A percentile compares a stretch with the other conserved stretches of the same genome.
These are phyloP conservation scores for Peribatodes rhomboidaria DNA, from an alignment of 2,888 invertebrate genomes.

Conservation along the genomic window DNA sequence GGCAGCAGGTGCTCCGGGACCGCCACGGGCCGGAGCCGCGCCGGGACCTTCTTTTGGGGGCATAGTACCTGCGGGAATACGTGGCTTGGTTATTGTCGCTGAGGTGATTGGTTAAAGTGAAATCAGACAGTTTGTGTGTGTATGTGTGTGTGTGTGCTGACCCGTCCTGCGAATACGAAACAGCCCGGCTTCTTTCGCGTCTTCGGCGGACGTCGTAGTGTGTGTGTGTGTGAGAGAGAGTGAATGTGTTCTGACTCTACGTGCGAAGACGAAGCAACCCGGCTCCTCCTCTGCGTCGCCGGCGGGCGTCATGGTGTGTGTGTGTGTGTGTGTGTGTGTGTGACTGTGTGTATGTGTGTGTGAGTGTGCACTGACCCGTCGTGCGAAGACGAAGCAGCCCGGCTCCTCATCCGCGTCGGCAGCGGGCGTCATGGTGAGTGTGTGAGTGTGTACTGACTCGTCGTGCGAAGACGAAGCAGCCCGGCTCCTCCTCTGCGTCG, in stretches of 20 bases:
- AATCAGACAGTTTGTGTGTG: too few species aligned
- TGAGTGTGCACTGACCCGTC: conserved; percentile 88
- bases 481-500: conserved; percentile 92
- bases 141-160: conserved; percentile 61
- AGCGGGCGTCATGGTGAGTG: conserved; percentile 60
- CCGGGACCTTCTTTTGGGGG: conserved; percentile 92
- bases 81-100: too few species aligned
- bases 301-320: conserved; percentile 91
- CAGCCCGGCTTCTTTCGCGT: conserved; percentile 94
- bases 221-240: neutral
- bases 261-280: conserved; percentile 95
- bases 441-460: conserved; percentile 86
- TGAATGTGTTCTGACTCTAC: conserved; percentile 88
- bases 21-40: conserved; percentile 91
- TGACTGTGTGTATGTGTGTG: too few species aligned
- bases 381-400: conserved; percentile 95
- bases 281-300: conserved; percentile 91
- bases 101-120: too few species aligned
- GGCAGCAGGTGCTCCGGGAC: conserved; percentile 91
- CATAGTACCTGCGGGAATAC: conserved; percentile 68
- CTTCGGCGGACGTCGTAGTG: conserved; percentile 72
- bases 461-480: conserved; percentile 95
- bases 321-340: too few species aligned
- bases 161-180: conserved; percentile 95
- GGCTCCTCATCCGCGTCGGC: conserved; percentile 91